These are phyloP conservation scores for Beris morrisii DNA, from an alignment of 2,888 invertebrate genomes.

Conservation along the genomic window DNA sequence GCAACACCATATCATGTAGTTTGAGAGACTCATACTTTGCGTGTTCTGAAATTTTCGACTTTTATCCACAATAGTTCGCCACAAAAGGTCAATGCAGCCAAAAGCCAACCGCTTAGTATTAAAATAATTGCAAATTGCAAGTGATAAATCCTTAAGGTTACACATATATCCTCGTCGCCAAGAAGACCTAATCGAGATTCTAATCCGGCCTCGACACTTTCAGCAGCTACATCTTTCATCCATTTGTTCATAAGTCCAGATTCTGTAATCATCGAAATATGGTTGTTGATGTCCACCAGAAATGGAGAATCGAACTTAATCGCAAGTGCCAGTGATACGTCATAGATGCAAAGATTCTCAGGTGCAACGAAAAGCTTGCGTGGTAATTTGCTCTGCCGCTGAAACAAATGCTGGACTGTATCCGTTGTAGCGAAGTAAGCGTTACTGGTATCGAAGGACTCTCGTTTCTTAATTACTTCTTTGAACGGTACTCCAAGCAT, in stretches of 20 bases:
- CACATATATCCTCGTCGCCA: too few relatives aligned
- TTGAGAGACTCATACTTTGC: too few relatives aligned
- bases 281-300: neutral
- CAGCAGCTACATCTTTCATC: neutral
- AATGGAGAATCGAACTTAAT: constrained; percentile 1
- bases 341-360: neutral
- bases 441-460: constrained; percentile 12
- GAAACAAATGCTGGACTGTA: neutral
- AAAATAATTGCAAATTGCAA: too few relatives aligned
- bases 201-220: too few relatives aligned
- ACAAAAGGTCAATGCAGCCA: too few relatives aligned
- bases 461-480: neutral
- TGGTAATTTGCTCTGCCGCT: neutral
- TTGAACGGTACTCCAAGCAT: neutral
- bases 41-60: too few relatives aligned
- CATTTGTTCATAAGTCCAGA: constrained; percentile 15
- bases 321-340: neutral
- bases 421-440: neutral
- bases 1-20: too few relatives aligned
- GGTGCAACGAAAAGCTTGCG: neutral
- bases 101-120: too few relatives aligned
- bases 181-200: too few relatives aligned
- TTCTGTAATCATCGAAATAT: neutral
- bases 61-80: too few relatives aligned
- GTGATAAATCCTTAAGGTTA: too few relatives aligned